A percentile compares a stretch with the other conserved stretches of the same genome.
These are phyloP conservation scores for Gryon sp. DNA, from an alignment of 1,140 invertebrate species.

Conservation along the genomic window DNA sequence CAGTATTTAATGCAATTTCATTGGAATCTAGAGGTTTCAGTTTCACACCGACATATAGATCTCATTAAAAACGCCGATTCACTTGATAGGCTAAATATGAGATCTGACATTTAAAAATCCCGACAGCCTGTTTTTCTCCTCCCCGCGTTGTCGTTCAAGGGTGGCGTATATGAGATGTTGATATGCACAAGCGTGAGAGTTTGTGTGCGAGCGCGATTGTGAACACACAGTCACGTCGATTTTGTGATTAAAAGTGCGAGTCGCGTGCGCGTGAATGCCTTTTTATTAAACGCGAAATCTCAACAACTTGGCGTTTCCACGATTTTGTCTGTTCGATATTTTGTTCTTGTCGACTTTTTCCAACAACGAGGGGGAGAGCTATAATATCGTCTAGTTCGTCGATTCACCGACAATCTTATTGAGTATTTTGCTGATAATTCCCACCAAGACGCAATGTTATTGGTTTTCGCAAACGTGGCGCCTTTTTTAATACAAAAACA, in stretches of 20 bases:
- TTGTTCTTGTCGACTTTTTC: conserved; percentile 1
- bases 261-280: conserved; percentile 26
- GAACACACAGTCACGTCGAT: conserved; percentile 18
- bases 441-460: too few species aligned
- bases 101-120: conserved; percentile 49
- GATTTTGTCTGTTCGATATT: neutral
- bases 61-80: conserved; percentile 50
- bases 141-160: conserved; percentile 21
- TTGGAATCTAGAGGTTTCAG: conserved; percentile 7
- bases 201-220: neutral
- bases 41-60: conserved; percentile 19
- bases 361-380: neutral
- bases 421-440: too few species aligned
- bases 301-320: conserved; percentile 11
- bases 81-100: conserved; percentile 38
- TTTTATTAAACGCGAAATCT: conserved; percentile 21
- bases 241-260: conserved; percentile 41
- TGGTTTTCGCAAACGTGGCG: too few species aligned
- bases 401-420: too few species aligned
- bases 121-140: conserved; percentile 33
- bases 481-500: too few species aligned
- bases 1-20: conserved; percentile 27
- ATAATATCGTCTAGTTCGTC: neutral
- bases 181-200: too few species aligned
- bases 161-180: too few species aligned